Evolutionary conservation across 2,888 invertebrate genomes (phyloP).

Genomic region (Cryptocheilus praepositus): DNA sequence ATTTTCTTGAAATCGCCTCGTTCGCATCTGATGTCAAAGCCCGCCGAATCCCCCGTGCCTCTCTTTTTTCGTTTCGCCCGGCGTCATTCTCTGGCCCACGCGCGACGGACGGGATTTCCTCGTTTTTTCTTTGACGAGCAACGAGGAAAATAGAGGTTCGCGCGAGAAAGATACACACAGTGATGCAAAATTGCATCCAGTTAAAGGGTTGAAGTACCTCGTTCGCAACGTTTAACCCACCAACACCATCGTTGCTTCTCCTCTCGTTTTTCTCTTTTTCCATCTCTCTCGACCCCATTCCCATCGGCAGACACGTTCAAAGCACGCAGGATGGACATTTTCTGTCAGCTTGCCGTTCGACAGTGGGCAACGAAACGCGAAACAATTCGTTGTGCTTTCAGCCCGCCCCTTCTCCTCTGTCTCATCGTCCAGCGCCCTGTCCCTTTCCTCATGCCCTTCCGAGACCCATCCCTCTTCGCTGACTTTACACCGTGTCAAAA

Average conservation of each 20-base stretch:
- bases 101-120: background rate
- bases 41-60: too few species aligned
- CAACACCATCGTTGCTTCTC: background rate
- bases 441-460: background rate
- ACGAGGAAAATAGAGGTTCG: constrained; percentile 43
- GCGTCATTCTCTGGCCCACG: too few species aligned
- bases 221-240: constrained; percentile 20
- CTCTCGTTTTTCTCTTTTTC: background rate
- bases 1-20: constrained; percentile 27
- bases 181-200: constrained; percentile 44
- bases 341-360: constrained; percentile 39
- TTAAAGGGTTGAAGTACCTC: constrained; percentile 39
- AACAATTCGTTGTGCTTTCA: constrained; percentile 45
- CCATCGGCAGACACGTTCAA: constrained; percentile 23
- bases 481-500: constrained; percentile 28
- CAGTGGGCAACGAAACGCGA: constrained; percentile 51
- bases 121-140: constrained; percentile 37
- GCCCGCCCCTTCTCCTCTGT: background rate
- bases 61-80: too few species aligned
- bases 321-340: constrained; percentile 41
- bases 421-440: background rate
- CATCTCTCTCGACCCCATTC: constrained; percentile 20
- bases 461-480: constrained; percentile 13
- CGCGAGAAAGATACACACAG: constrained; percentile 29
- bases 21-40: constrained; percentile 27